Evolutionary conservation across 2,113 vertebrate genomes (phyloP), one percentile per base, ranked within the genome.

Genomic region (Eclectus roratus): DNA sequence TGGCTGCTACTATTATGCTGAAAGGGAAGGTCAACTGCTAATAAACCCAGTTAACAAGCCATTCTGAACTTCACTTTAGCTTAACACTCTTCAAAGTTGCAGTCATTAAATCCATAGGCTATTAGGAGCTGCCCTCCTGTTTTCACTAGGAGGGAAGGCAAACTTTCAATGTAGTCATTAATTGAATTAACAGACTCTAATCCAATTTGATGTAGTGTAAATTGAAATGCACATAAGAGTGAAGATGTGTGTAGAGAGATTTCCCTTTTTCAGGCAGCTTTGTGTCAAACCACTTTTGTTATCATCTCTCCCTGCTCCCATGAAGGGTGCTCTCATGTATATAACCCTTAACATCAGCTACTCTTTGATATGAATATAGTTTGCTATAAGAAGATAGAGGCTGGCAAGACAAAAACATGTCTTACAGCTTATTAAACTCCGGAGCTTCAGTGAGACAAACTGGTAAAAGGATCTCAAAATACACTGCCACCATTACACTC

Each of bases 1-100:
- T 89, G 96, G 90, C 95, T 96, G 97, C 94, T 89, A 92, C 96
- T 96, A 96, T 96, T 95, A 97, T 83, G 93, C 97, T 97, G 96
- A 97, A 97, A 98, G 96, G 96, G 98, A 98, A 98, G 98, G 98
- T 98, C 98, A 98, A 97, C 98, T 97, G 97, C 97, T 98, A 98
- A 98, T 97, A 98, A 97, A 98, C 97, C 91, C 96, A 94, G 97
- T 97, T 97, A 98, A 98, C 97, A 98, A 98, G 97, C 97, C 97
- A 97, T 97, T 98, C 95, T 96, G 95, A 97, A 97, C 97, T 97
- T 97, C 97, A 94, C 96, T 97, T 97, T 92, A 94, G 96, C 93
- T 97, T 97, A 97, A 97, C 94, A 91, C 95, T 97, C 96, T 96
- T 97, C 95, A 97, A 97, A 98, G 96, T 88, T 97, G 94, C 95